Evolutionary conservation across 2,797 vertebrate genomes (phyloP), one percentile per base, ranked within the genome.

Genomic region (Adelosebastes latens): DNA sequence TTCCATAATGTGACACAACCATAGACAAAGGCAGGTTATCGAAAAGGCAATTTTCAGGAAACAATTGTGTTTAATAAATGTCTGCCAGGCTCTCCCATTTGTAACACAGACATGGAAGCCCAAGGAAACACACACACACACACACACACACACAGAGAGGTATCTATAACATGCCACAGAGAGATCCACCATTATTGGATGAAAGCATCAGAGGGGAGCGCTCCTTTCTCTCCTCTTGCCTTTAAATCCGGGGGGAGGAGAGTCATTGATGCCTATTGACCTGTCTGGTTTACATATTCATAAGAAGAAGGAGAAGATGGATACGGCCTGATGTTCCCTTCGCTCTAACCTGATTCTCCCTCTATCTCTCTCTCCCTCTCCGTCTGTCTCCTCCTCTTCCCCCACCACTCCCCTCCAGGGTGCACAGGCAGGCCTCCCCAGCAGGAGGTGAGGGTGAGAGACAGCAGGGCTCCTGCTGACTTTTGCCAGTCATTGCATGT

Each of bases 261-360:
- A 91, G 85, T 90, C 88, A 92, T 77, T 89, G 90, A 93, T 92
- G 92, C 87, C 93, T 92, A 88, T 94, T 95, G 92, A 95, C 94
- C 94, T 88, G 85, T 83, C 83, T 84, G 79, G 79, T 93, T 94
- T 94, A 86, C 94, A 95, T 96, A 96, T 95, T 95, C 93, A 95
- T 95, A 85, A 93, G 88, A 82, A 86, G 69, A 88, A 72, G 83
- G 90, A 89, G 88, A 87, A 87, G 89, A 92, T 90, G 85, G 88
- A 89, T 92, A 72, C 52, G 77, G 82, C 79, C 79, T 46, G 49
- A 89, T 90, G 89, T 90, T 88, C 81, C 83, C 75, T 84, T 88
- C 59, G 8, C 64, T 83, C 77, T 77, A 88, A 88, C 80, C 91
- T 77, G 80, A 89, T 89, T 85, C 71, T 88, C 79, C 53, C 79